phyloP scores from a whole-genome alignment of 2,888 invertebrate species.

The Rutpela maculata region DNA sequence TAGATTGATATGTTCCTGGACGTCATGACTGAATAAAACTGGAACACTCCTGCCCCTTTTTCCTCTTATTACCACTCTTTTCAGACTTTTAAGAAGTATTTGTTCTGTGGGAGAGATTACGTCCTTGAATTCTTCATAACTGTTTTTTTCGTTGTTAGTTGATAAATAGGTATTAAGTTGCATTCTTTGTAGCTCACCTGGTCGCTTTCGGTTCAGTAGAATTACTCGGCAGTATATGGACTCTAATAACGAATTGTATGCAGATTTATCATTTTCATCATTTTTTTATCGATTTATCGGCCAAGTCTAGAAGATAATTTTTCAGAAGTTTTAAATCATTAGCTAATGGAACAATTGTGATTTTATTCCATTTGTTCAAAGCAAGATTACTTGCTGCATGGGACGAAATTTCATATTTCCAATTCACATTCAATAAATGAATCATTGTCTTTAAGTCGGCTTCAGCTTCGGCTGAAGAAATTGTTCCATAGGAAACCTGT shows the following conservation, averaged over 20 bases:
- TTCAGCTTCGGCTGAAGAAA: constrained; percentile 44
- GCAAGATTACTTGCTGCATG: constrained; percentile 48
- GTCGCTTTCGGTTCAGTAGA: constrained; percentile 58
- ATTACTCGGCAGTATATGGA: constrained; percentile 57
- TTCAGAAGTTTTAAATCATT: constrained; percentile 39
- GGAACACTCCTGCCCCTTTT: neutral
- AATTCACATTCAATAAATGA: constrained; percentile 47
- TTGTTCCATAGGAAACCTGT: neutral
- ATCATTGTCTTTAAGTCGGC: constrained; percentile 52
- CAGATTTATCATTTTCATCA: constrained; percentile 33
- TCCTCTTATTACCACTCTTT: constrained; percentile 20
- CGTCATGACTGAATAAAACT: neutral
- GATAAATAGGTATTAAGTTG: constrained; percentile 30
- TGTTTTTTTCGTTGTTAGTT: constrained; percentile 5
- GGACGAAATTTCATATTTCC: constrained; percentile 49
- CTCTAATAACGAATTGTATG: constrained; percentile 53
- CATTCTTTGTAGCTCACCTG: constrained; percentile 58
- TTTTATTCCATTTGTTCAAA: constrained; percentile 55
- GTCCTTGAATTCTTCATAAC: constrained; percentile 50
- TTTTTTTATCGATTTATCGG: constrained; percentile 17
- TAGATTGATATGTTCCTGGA: neutral
- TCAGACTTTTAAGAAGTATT: constrained; percentile 37
- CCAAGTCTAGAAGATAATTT: constrained; percentile 25
- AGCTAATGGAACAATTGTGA: constrained; percentile 44
- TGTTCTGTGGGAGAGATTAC: constrained; percentile 24